phyloP scores from a whole-genome alignment of 1,140 invertebrate species.

The Caenorhabditis remanei region DNA sequence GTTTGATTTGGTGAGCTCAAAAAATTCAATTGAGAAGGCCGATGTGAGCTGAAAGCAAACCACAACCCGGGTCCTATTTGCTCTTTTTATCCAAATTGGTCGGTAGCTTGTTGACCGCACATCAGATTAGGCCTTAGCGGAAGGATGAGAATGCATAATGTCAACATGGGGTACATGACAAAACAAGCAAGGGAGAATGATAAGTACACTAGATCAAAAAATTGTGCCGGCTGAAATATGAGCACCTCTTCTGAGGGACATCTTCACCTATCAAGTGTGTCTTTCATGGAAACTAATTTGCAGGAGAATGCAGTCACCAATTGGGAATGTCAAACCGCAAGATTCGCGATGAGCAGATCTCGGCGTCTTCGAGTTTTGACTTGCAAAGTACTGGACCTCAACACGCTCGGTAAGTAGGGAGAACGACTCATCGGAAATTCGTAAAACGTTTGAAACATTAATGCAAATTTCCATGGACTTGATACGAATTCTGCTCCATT shows the following conservation, averaged over 20 bases:
- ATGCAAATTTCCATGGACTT: conserved; percentile 30
- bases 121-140: conserved; percentile 30
- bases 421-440: conserved; percentile 26
- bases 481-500: not conserved
- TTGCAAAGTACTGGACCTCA: conserved; percentile 79
- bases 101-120: conserved; percentile 53
- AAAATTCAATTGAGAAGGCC: conserved; percentile 37
- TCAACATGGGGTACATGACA: conserved; percentile 45
- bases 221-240: conserved; percentile 11
- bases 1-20: conserved; percentile 48
- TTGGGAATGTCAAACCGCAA: conserved; percentile 79
- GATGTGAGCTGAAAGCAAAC: not conserved
- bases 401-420: conserved; percentile 79
- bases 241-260: not conserved
- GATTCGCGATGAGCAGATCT: conserved; percentile 78
- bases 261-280: not conserved
- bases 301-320: conserved; percentile 78
- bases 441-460: conserved; percentile 21
- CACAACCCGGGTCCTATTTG: conserved; percentile 32
- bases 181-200: conserved; percentile 22
- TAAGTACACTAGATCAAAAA: conserved; percentile 49
- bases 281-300: conserved; percentile 54
- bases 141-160: conserved; percentile 35
- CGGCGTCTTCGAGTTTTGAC: conserved; percentile 79
- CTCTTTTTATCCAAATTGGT: conserved; percentile 44